Evolutionary conservation across 2,113 vertebrate genomes (phyloP).

Genomic region (Podilymbus podiceps): DNA sequence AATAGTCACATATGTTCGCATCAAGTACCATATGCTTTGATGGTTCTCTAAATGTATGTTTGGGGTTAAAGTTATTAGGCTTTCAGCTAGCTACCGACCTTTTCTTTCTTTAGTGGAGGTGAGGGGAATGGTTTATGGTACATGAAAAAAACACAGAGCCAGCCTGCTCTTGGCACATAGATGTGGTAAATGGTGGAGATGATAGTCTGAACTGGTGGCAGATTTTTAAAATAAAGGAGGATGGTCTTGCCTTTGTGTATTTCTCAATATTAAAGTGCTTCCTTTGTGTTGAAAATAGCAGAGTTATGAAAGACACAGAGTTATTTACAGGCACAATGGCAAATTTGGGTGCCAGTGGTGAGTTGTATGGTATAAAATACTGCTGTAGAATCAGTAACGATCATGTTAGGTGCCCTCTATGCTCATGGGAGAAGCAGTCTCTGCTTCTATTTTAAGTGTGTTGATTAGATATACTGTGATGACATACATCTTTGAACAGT

Average conservation of each 20-base stretch:
- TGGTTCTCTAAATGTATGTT: background rate
- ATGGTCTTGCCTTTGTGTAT: background rate
- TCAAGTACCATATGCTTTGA: background rate
- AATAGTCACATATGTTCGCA: background rate
- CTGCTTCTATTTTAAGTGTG: fast-evolving
- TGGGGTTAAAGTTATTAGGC: background rate
- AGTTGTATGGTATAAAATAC: background rate
- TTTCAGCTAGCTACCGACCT: background rate
- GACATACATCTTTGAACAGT: background rate
- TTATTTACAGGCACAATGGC: background rate
- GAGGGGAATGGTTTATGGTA: background rate
- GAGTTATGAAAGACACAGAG: too few species aligned
- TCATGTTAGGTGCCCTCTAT: background rate
- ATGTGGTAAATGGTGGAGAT: background rate
- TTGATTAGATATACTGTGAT: background rate
- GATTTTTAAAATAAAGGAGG: background rate
- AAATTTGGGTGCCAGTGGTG: background rate
- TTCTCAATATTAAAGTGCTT: background rate
- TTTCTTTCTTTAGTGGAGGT: background rate
- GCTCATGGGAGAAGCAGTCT: background rate
- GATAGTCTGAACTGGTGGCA: background rate
- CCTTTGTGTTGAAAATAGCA: background rate
- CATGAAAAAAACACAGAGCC: background rate
- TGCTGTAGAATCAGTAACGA: background rate
- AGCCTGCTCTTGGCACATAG: background rate